Evolutionary conservation across 37 sponge, comb jelly and placozoan genomes (phyloP).

Genomic region (Petrosia ficiformis): DNA sequence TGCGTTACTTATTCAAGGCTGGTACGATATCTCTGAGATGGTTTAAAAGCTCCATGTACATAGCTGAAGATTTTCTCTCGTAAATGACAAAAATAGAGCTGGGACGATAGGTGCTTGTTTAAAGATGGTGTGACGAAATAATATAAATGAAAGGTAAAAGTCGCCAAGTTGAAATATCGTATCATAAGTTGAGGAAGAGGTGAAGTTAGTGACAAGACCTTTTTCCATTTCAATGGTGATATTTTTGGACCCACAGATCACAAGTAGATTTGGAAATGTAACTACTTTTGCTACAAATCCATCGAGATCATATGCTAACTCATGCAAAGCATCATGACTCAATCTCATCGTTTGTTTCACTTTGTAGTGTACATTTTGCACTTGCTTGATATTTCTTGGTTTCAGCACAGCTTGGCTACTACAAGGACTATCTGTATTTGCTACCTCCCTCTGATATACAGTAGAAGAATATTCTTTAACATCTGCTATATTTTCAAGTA

Average conservation of each 20-base stretch:
- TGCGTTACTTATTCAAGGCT: background rate
- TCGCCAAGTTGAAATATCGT: constrained; percentile 34
- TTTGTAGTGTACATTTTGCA: constrained; percentile 15
- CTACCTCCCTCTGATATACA: background rate
- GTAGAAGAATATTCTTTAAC: background rate
- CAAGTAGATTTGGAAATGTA: constrained; percentile 32
- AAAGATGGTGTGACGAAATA: constrained; percentile 22
- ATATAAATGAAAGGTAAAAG: constrained; percentile 25
- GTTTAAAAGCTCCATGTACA: background rate
- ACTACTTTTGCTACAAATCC: constrained; percentile 32
- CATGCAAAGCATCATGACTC: constrained; percentile 16
- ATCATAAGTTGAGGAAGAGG: constrained; percentile 6
- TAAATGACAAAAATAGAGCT: background rate
- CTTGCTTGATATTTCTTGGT: constrained; percentile 42
- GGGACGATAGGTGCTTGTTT: background rate
- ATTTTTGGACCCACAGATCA: constrained; percentile 11
- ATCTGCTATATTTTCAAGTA: background rate
- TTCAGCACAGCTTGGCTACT: background rate
- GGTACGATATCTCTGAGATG: background rate
- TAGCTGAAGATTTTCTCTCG: background rate
- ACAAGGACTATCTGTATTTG: background rate
- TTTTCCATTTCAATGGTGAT: constrained; percentile 13
- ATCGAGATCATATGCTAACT: constrained; percentile 36
- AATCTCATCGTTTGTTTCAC: constrained; percentile 2
- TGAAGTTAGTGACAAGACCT: background rate